Evolutionary conservation across 2,113 vertebrate genomes (phyloP).

Genomic region (Pelodiscus sinensis): DNA sequence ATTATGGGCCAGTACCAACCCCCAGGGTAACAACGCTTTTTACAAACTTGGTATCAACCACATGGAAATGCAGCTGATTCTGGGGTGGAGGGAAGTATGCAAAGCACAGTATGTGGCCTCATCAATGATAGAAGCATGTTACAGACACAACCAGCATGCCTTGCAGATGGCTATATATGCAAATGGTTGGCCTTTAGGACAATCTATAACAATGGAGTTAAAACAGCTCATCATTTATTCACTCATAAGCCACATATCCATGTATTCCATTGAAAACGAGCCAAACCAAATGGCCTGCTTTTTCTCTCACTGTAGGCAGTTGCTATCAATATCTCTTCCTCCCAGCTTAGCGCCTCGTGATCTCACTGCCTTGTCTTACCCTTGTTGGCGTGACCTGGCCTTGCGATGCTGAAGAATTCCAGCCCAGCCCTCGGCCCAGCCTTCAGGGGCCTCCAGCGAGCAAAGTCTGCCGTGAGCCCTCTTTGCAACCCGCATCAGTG

Average conservation of each 20-base stretch:
- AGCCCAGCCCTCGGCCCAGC: not conserved
- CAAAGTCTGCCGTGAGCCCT: not conserved
- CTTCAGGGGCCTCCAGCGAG: not conserved
- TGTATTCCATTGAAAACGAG: conserved; percentile 27
- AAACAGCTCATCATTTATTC: not conserved
- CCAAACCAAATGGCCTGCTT: not conserved
- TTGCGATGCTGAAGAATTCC: not conserved
- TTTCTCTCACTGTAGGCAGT: not conserved
- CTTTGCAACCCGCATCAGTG: not conserved
- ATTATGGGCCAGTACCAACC: too few relatives aligned
- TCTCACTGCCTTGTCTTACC: not conserved
- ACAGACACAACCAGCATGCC: not conserved
- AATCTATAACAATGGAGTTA: not conserved
- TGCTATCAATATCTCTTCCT: not conserved
- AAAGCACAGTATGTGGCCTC: too few relatives aligned
- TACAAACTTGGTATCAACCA: too few relatives aligned
- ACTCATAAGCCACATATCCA: not conserved
- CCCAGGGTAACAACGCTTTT: too few relatives aligned
- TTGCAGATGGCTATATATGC: not conserved
- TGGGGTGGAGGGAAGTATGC: too few relatives aligned
- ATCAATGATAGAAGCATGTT: too few relatives aligned
- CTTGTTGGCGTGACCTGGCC: not conserved
- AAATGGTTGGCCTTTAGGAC: not conserved
- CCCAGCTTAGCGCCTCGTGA: not conserved
- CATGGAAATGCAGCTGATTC: too few relatives aligned